Evolutionary conservation across 2,888 invertebrate genomes (phyloP).

Genomic region (Lymantria dispar): DNA sequence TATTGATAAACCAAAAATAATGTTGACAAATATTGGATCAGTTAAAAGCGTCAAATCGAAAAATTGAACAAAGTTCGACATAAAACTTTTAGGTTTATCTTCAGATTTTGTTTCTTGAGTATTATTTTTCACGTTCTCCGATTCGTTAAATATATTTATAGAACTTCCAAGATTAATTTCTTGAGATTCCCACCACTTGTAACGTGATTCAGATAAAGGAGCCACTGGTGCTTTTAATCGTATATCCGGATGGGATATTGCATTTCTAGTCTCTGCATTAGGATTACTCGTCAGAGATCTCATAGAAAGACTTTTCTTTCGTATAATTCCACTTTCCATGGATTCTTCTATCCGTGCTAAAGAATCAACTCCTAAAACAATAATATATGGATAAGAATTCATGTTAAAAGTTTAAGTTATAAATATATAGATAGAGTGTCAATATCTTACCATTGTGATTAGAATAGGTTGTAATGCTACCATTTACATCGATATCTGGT

Average conservation of each 20-base stretch:
- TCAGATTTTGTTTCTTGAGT: conserved; percentile 38
- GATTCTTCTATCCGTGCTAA: conserved; percentile 42
- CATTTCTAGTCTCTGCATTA: conserved; percentile 59
- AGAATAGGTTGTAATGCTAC: conserved; percentile 48
- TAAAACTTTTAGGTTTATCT: conserved; percentile 40
- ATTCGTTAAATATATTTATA: conserved; percentile 80
- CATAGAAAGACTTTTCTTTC: conserved; percentile 65
- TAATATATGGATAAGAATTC: background rate
- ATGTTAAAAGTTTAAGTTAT: too few relatives aligned
- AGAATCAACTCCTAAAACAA: conserved; percentile 48
- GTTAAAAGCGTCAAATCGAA: conserved; percentile 86
- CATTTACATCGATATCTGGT: conserved; percentile 52
- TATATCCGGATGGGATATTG: conserved; percentile 71
- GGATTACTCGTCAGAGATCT: conserved; percentile 55
- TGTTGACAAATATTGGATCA: conserved; percentile 86
- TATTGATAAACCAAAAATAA: conserved; percentile 85
- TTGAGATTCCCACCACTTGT: conserved; percentile 82
- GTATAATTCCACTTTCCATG: conserved; percentile 43
- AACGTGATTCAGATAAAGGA: conserved; percentile 51
- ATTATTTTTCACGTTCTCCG: conserved; percentile 39
- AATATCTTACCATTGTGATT: conserved; percentile 48
- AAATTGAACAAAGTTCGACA: conserved; percentile 68
- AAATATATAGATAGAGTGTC: too few relatives aligned
- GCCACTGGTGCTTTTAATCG: conserved; percentile 49
- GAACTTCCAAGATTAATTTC: conserved; percentile 84